Percentiles rank a stretch among this genome's conserved stretches.
phyloP scores from a whole-genome alignment of 2,113 vertebrate species.

The Corythornis vintsioides region DNA sequence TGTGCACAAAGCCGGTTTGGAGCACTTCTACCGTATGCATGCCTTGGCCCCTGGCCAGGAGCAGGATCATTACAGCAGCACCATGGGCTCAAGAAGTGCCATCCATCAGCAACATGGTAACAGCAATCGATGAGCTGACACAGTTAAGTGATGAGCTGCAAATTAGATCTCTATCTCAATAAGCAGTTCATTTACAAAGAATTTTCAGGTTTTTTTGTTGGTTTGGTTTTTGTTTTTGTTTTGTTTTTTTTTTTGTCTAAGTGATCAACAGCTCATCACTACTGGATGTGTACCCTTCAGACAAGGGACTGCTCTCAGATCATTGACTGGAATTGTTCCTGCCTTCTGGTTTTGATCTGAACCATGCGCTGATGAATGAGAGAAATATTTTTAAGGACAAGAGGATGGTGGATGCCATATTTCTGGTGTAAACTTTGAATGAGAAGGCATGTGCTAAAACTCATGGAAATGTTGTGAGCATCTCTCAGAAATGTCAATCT shows the following conservation, averaged over 20 bases:
- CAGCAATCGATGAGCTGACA: background rate
- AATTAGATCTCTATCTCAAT: background rate
- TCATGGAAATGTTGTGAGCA: background rate
- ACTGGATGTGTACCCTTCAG: slow-evolving; percentile 9
- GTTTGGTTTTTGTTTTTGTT: background rate
- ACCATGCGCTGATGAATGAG: slow-evolving; percentile 31
- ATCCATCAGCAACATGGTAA: background rate
- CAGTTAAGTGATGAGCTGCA: background rate
- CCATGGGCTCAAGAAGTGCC: background rate
- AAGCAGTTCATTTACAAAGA: background rate
- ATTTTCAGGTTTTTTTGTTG: background rate
- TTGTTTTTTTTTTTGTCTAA: background rate
- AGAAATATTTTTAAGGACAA: slow-evolving; percentile 55
- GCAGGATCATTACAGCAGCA: background rate
- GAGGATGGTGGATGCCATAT: slow-evolving; percentile 51
- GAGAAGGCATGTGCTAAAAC: slow-evolving; percentile 37
- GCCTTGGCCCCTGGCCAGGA: background rate
- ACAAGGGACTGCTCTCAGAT: background rate
- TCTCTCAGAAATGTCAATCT: slow-evolving; percentile 49
- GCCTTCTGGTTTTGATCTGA: slow-evolving; percentile 60
- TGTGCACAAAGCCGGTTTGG: background rate
- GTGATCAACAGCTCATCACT: slow-evolving; percentile 8
- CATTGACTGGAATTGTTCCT: slow-evolving; percentile 13
- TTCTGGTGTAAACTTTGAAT: slow-evolving; percentile 45
- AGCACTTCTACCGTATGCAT: fast-evolving